Percentiles rank a stretch among this genome's conserved stretches.
These are phyloP conservation scores for Murina feae DNA, from an alignment of 2,113 vertebrate genomes.

Conservation along the genomic window DNA sequence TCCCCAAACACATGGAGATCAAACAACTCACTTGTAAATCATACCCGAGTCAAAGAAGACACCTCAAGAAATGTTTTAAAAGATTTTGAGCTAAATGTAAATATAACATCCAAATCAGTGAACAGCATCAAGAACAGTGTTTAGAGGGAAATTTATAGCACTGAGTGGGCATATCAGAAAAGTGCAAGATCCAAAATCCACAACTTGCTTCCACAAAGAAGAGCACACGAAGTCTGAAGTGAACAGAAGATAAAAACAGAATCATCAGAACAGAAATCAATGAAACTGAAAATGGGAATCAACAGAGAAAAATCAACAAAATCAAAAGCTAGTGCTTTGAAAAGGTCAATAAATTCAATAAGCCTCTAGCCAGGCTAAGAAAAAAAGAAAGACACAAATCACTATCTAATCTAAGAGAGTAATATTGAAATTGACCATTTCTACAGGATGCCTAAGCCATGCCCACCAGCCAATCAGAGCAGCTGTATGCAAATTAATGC, in stretches of 20 bases:
- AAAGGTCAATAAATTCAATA: neutral
- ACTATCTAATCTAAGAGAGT: no score
- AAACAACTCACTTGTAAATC: neutral
- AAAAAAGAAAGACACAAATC: fast-evolving
- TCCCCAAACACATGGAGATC: neutral
- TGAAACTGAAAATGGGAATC: neutral
- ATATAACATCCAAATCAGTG: fast-evolving
- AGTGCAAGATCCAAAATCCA: neutral
- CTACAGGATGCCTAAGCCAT: no score
- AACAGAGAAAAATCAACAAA: neutral
- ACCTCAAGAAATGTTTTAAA: neutral
- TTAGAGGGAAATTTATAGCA: no score
- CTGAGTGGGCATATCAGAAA: neutral
- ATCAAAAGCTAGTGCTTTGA: neutral
- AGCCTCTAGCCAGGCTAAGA: neutral
- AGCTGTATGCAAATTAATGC: no score
- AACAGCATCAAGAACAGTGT: neutral
- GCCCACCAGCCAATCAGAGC: no score
- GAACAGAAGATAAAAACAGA: neutral
- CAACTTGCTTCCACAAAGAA: neutral
- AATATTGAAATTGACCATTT: no score
- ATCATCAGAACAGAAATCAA: neutral
- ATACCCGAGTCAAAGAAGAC: neutral
- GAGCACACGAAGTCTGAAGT: neutral
- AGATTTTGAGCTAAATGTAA: neutral